Evolutionary conservation across 2,888 invertebrate species (phyloP).

Genomic region (Venustoraphidia nigricollis): DNA sequence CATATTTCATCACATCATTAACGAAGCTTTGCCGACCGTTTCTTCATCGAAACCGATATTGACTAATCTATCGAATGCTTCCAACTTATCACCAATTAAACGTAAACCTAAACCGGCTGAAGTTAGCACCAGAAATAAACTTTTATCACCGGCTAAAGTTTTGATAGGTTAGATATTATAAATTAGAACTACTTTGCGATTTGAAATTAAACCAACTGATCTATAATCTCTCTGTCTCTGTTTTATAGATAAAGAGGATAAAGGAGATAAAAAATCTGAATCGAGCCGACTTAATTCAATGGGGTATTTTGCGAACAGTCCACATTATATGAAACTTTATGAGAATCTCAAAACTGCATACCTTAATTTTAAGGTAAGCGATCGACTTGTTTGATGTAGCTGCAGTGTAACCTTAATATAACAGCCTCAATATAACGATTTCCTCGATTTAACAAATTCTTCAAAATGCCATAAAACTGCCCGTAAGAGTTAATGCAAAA

Average conservation of each 20-base stretch:
- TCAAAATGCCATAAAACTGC: no score
- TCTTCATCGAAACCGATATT: conserved; percentile 35
- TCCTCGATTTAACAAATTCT: no score
- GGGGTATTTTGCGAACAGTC: conserved; percentile 50
- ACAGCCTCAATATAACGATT: no score
- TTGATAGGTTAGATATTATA: not conserved
- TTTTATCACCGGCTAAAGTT: conserved; percentile 15
- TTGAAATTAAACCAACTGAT: not conserved
- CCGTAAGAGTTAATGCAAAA: no score
- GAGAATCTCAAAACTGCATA: conserved; percentile 68
- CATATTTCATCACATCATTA: conserved; percentile 59
- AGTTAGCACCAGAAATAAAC: conserved; percentile 22
- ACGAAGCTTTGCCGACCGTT: conserved; percentile 43
- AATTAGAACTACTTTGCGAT: not conserved
- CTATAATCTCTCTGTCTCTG: no score
- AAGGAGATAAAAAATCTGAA: conserved; percentile 20
- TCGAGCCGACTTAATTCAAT: conserved; percentile 22
- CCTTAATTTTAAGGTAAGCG: conserved; percentile 67
- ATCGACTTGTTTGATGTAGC: not conserved
- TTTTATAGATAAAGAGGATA: conserved; percentile 21
- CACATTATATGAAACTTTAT: conserved; percentile 75
- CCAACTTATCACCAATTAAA: conserved; percentile 30
- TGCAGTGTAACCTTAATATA: no score
- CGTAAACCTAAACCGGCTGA: conserved; percentile 26
- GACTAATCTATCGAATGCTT: conserved; percentile 33